A percentile compares a stretch with the other conserved stretches of the same genome.
Conservation (phyloP, 2,113 vertebrate species). For the Microtus ochrogaster region DNA sequence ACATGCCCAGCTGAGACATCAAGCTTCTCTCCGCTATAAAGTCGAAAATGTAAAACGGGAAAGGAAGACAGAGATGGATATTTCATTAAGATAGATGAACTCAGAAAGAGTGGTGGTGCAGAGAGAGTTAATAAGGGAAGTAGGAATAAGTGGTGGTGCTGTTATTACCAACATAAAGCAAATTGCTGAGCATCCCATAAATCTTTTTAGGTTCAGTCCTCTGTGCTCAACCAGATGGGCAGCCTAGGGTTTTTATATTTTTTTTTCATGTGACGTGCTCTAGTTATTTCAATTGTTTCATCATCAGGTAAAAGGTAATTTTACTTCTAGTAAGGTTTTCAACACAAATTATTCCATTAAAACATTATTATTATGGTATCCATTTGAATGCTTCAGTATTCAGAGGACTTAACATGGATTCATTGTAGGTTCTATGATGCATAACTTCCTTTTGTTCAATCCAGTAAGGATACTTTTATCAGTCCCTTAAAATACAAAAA, state of each 20-base stretch:
- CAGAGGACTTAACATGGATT: background rate
- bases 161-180: slow-evolving; percentile 69
- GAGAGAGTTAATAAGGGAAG: slow-evolving; percentile 75
- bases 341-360: background rate
- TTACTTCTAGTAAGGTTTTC: background rate
- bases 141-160: slow-evolving; percentile 33
- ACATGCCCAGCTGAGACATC: slow-evolving; percentile 69
- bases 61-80: slow-evolving; percentile 65
- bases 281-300: slow-evolving; percentile 6
- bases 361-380: background rate
- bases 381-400: background rate
- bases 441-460: background rate
- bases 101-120: slow-evolving; percentile 64
- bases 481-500: background rate
- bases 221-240: slow-evolving; percentile 63
- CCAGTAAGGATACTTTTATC: background rate
- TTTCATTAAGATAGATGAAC: slow-evolving; percentile 76
- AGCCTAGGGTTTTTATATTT: background rate
- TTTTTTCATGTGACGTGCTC: background rate
- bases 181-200: slow-evolving; percentile 56
- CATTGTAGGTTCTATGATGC: background rate
- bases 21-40: slow-evolving; percentile 52
- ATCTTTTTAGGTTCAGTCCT: slow-evolving; percentile 72
- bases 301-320: slow-evolving; percentile 46
- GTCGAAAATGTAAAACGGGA: slow-evolving; percentile 61